phyloP scores from a whole-genome alignment of 1,140 invertebrate genomes.

The Ceratitis capitata region DNA sequence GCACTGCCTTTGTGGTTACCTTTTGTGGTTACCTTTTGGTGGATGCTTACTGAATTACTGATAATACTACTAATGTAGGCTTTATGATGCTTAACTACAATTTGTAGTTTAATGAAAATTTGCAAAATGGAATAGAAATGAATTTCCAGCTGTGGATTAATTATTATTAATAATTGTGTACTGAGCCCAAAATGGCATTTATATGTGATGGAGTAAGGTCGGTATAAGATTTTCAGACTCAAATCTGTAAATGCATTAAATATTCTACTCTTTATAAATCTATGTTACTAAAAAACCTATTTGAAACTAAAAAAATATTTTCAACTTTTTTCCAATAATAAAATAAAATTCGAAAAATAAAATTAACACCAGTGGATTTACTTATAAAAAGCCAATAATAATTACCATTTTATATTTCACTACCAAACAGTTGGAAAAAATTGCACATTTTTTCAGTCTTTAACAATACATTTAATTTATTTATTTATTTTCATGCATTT shows the following conservation, averaged over 20 bases:
- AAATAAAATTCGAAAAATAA: no score
- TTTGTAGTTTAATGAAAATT: not conserved
- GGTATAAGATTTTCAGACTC: no score
- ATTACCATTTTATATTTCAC: no score
- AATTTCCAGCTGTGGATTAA: not conserved
- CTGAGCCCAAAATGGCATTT: no score
- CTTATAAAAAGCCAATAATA: no score
- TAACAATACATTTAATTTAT: conserved; percentile 22
- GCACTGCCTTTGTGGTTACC: not conserved
- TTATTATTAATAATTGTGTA: not conserved
- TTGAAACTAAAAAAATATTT: no score
- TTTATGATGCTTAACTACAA: not conserved
- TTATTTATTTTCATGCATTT: conserved; percentile 9
- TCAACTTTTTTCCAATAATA: no score
- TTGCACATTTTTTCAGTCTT: conserved; percentile 2
- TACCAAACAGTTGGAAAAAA: not conserved
- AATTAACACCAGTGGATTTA: no score
- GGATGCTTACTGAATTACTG: not conserved
- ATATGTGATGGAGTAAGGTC: no score
- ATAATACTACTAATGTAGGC: not conserved
- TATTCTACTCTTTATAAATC: no score
- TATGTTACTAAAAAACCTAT: no score
- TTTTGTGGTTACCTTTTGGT: not conserved
- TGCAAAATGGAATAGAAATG: not conserved
- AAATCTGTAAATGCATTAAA: no score